phyloP scores from a whole-genome alignment of 92 coral and sea anemone genomes.

The Metridium senile region DNA sequence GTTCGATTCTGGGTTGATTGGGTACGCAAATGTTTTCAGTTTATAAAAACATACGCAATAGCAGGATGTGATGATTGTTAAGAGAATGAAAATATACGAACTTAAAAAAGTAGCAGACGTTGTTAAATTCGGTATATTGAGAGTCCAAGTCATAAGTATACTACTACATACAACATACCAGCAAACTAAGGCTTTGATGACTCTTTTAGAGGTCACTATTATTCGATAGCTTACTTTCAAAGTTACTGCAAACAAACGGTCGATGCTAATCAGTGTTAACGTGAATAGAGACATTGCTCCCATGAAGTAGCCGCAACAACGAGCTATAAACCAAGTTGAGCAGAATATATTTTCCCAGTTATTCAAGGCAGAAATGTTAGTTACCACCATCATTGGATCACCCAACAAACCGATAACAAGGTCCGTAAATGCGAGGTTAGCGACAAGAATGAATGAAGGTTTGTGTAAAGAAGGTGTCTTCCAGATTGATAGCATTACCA shows the following conservation, averaged over 20 bases:
- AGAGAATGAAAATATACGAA: background rate
- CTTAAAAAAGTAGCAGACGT: background rate
- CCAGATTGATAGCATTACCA: slow-evolving; percentile 7
- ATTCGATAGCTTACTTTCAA: slow-evolving; percentile 17
- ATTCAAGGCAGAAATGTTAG: background rate
- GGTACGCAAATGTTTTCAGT: background rate
- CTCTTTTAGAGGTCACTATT: slow-evolving; percentile 7
- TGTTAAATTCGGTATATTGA: background rate
- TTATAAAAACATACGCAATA: slow-evolving; percentile 8
- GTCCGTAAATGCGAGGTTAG: slow-evolving; percentile 21
- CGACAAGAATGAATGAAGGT: slow-evolving; percentile 9
- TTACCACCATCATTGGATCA: slow-evolving; percentile 5
- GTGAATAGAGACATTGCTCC: slow-evolving; percentile 13
- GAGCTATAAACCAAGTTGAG: background rate
- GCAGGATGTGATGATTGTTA: background rate
- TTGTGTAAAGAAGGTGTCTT: slow-evolving; percentile 22
- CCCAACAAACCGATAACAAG: slow-evolving; percentile 5
- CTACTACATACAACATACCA: background rate
- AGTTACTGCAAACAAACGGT: slow-evolving; percentile 5
- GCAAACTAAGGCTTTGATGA: background rate
- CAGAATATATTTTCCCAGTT: background rate
- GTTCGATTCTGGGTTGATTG: slow-evolving; percentile 2
- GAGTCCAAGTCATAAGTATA: too few relatives aligned
- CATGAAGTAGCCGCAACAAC: background rate
- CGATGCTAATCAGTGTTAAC: slow-evolving; percentile 14